Base-by-base conservation (phyloP, 2,113 vertebrate species). In the Progne subis region DNA sequence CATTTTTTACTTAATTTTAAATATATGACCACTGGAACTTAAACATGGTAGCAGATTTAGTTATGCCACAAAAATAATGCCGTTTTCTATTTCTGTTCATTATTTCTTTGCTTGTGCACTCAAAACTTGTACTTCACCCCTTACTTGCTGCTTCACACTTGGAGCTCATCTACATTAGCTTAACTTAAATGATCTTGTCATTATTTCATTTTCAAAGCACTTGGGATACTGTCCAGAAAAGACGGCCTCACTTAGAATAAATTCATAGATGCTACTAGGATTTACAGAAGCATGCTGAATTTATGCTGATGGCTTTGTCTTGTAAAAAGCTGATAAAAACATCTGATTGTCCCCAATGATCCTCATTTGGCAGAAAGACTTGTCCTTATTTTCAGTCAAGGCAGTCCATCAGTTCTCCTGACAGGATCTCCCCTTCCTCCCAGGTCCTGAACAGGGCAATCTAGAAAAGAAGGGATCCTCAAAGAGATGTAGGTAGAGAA, bases 1-100 rank as follows among this genome's bases (percentile, higher is more conserved):
- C 12, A 68, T 49, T 94, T 92, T 71, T 95, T 37, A 53, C 25
- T 75, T 88, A 8, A 37, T 82, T 96, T 95, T 41, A 59, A 79
- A 69, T 82, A 46, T 44, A 29, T 28, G 17, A 82, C 17, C 34
- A 16, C 32, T 80, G 79, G 32, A 94, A 68, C 32, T 79, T 79
- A 77, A 87, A 81, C 47, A 77, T 6, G 16, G 11, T 65, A 91
- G 64, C 34, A 11, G 31, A 49, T 92, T 92, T 85, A 43, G 52
- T 86, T 84, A 63, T 74, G 50, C 32, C 63, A 69, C 21, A 29
- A 84, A 76, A 88, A 68, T 25, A 77, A 86, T 57, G 24, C 14
- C 7, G 28, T 74, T 64, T 84, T 57, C 43, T 88, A 3, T 64
- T 91, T 94, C 8, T 71, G 26, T 55, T 86, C 1, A 0, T 60